A percentile compares a stretch with the other conserved stretches of the same genome.
Conservation (phyloP, 2,888 invertebrate species). For the Agrochola litura region DNA sequence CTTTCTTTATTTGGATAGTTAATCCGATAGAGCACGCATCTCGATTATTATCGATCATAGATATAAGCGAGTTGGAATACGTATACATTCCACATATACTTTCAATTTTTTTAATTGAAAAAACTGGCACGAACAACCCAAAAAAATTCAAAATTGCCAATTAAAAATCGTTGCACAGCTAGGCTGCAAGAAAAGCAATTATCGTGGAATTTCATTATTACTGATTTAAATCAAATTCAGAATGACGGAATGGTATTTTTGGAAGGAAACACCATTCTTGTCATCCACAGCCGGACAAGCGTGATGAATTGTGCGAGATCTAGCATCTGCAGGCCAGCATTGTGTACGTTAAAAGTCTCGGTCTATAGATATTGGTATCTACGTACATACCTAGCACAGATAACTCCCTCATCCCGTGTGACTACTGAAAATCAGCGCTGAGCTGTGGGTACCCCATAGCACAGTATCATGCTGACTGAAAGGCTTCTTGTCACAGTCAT, state of each 20-base stretch:
- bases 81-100: not conserved
- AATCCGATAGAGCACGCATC: not conserved
- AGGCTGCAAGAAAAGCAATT: not conserved
- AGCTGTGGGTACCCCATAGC: no score
- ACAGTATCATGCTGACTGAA: no score
- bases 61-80: not conserved
- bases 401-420: not conserved
- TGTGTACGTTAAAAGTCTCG: not conserved
- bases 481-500: no score
- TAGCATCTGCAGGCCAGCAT: slow-evolving; percentile 7
- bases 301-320: slow-evolving; percentile 33
- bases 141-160: not conserved
- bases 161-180: slow-evolving; percentile 4
- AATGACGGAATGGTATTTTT: slow-evolving; percentile 4
- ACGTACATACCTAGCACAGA: not conserved
- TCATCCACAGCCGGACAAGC: slow-evolving; percentile 29
- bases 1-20: not conserved
- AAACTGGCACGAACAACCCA: not conserved
- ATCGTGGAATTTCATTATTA: not conserved
- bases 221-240: slow-evolving; percentile 30
- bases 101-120: not conserved
- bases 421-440: no score
- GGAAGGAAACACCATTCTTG: no score
- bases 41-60: not conserved
- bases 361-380: slow-evolving; percentile 1